Conservation (phyloP, 2,888 invertebrate genomes). For the Shargacucullia verbasci region DNA sequence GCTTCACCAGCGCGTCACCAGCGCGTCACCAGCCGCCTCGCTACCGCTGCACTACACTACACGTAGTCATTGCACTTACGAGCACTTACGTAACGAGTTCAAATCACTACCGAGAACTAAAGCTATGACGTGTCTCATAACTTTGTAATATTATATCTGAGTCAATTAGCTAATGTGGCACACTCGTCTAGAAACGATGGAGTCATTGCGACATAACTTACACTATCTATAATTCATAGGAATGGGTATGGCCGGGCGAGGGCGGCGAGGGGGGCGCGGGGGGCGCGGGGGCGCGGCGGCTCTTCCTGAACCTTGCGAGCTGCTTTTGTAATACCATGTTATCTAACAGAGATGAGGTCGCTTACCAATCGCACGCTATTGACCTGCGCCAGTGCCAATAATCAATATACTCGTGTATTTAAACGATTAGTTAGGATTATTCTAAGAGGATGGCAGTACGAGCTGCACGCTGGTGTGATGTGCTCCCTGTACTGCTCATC, state of each 20-base stretch:
- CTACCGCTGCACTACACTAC: too few relatives aligned
- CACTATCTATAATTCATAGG: conserved; percentile 9
- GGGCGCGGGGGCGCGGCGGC: not conserved
- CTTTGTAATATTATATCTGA: conserved; percentile 18
- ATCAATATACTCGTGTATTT: too few relatives aligned
- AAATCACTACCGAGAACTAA: conserved; percentile 32
- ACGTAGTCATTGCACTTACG: conserved; percentile 3
- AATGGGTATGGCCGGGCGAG: not conserved
- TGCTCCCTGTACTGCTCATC: too few relatives aligned
- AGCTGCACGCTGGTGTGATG: too few relatives aligned
- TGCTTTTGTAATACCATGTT: conserved; percentile 7
- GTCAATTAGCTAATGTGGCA: conserved; percentile 47
- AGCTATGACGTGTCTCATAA: conserved; percentile 21
- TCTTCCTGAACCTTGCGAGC: conserved; percentile 26
- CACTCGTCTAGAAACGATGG: conserved; percentile 15
- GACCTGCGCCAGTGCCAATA: not conserved
- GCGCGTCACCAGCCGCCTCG: too few relatives aligned
- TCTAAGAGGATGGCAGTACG: too few relatives aligned
- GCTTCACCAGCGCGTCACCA: too few relatives aligned
- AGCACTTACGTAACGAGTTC: conserved; percentile 39
- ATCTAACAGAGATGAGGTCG: conserved; percentile 16
- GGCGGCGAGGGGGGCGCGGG: not conserved
- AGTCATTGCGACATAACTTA: too few relatives aligned
- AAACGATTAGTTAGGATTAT: not conserved
- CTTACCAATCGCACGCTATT: not conserved